Evolutionary conservation across 2,888 invertebrate genomes (phyloP), one percentile per base, ranked within the genome.

Genomic region (Heliconius sara): DNA sequence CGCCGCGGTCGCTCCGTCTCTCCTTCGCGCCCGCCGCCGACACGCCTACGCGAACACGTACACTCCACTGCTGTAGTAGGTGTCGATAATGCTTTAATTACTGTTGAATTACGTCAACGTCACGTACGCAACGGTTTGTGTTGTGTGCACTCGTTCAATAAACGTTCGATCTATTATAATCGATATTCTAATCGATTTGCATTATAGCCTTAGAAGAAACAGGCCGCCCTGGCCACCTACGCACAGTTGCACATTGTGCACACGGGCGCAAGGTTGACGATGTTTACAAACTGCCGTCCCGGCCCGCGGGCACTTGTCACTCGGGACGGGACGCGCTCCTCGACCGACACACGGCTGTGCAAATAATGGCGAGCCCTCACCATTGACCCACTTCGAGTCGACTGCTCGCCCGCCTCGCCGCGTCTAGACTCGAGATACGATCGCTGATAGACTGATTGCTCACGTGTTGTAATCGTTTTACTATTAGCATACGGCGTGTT

Each of bases 281-380:
- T 95, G 95, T 95, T 95, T 95, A 94, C 94, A 93, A 93, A 93
- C 93, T 93, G 92, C 93, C 93, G 94, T 90, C 39, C 39, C 91
- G 90, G 89, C 87, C 88, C 87, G 87, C 89, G 88, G 87, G 86
- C 91, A 91, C 91, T 93, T 93, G 93, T 93, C 93, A 93, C 91
- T 90, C 89, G 87, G 86, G 83, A 80, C 52, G 52, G 52, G 52
- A 81, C 83, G 84, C 89, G 86, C 90, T 83, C 83, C 86, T 85
- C 84, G 85, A 91, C 94, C 85, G 85, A 92, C 94, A 93, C 93
- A 92, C 92, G 92, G 91, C 91, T 91, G 93, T 92, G 93, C 93
- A 94, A 95, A 95, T 95, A 94, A 93, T 92, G 91, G 91, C 91
- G 88, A 91, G 92, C 92, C 94, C 93, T 93, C 92, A 88, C 91